Evolutionary conservation across 2,113 vertebrate genomes (phyloP).

Genomic region (Forbesichthys agassizii): DNA sequence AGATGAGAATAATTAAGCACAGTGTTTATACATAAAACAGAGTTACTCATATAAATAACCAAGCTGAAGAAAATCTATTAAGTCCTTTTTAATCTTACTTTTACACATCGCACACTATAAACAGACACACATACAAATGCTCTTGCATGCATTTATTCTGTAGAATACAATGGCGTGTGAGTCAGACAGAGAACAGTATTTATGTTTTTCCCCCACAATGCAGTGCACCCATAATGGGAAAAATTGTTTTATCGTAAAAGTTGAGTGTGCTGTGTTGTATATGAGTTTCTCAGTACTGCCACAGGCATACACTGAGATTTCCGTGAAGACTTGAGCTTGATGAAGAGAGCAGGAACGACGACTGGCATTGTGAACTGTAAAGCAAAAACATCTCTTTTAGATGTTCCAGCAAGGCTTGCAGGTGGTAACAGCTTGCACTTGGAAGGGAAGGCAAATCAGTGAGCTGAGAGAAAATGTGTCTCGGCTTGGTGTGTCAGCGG

Average conservation of each 20-base stretch:
- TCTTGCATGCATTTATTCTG: too few relatives aligned
- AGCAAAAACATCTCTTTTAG: slow-evolving; percentile 19
- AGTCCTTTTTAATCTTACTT: too few relatives aligned
- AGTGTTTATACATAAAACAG: slow-evolving; percentile 22
- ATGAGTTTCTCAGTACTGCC: neutral
- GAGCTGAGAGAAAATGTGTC: slow-evolving; percentile 20
- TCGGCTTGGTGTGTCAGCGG: slow-evolving; percentile 25
- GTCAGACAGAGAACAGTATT: too few relatives aligned
- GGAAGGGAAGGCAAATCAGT: slow-evolving; percentile 36
- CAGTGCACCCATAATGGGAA: too few relatives aligned
- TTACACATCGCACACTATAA: too few relatives aligned
- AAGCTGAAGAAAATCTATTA: neutral
- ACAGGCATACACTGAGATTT: slow-evolving; percentile 16
- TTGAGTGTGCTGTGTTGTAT: slow-evolving; percentile 8
- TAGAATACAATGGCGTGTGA: too few relatives aligned
- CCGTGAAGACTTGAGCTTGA: slow-evolving; percentile 21
- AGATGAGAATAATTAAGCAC: slow-evolving; percentile 9
- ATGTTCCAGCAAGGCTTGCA: neutral
- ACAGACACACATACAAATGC: too few relatives aligned
- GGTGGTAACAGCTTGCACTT: slow-evolving; percentile 38
- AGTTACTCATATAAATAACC: slow-evolving; percentile 8
- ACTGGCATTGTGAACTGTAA: slow-evolving; percentile 11
- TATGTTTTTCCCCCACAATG: too few relatives aligned
- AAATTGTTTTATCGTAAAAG: too few relatives aligned
- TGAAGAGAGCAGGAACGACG: slow-evolving; percentile 15